Conservation (phyloP, 2,113 vertebrate species). For the Condylura cristata region DNA sequence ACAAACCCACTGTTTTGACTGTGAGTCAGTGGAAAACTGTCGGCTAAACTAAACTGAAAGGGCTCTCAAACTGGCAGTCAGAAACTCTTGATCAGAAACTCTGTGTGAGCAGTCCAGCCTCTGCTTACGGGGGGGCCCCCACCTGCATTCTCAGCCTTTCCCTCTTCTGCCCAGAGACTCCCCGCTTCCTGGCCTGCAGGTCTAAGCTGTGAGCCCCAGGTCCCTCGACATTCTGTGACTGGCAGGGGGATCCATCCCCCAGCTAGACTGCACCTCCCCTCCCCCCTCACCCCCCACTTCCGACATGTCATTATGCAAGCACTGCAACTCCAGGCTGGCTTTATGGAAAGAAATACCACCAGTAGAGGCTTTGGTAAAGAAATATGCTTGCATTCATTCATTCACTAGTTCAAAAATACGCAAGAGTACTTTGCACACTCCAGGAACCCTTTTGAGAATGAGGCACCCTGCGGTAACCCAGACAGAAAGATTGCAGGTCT, state of each 20-base stretch:
- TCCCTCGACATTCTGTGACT: neutral
- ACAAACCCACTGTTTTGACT: neutral
- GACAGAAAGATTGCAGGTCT: neutral
- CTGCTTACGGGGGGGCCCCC: neutral
- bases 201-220: neutral
- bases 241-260: neutral
- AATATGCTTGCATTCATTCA: neutral
- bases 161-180: no score
- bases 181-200: neutral
- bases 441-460: neutral
- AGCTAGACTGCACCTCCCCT: neutral
- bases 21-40: neutral
- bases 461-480: neutral
- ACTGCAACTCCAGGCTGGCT: neutral
- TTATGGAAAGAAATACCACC: neutral
- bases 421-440: neutral
- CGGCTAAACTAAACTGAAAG: neutral
- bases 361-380: neutral
- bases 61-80: neutral
- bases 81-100: neutral
- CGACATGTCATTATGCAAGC: neutral
- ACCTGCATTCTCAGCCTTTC: neutral
- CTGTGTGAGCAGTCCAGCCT: neutral
- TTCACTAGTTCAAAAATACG: neutral
- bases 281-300: rapidly evolving